Evolutionary conservation across 2,797 vertebrate genomes (phyloP).

Genomic region (Takifugu ocellatus): DNA sequence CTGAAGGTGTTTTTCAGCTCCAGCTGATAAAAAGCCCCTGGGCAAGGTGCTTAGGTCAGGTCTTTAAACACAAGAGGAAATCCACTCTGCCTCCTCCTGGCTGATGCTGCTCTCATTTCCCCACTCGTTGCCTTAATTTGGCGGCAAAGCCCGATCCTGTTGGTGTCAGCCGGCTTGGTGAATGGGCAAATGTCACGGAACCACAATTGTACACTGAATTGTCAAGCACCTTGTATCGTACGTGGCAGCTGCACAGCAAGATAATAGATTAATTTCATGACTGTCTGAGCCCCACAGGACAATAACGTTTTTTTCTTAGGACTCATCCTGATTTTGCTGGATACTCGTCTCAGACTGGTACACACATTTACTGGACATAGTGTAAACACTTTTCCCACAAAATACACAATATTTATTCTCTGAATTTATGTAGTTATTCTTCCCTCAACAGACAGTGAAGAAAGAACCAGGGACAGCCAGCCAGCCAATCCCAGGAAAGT

Average conservation of each 20-base stretch:
- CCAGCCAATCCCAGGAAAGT: constrained; percentile 16
- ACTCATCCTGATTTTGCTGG: constrained; percentile 41
- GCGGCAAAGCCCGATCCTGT: constrained; percentile 75
- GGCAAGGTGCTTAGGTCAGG: constrained; percentile 83
- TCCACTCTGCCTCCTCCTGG: constrained; percentile 75
- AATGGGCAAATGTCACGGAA: constrained; percentile 78
- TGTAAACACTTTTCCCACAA: constrained; percentile 33
- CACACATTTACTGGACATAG: constrained; percentile 42
- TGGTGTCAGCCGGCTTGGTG: constrained; percentile 80
- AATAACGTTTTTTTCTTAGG: constrained; percentile 71
- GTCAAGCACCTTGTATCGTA: constrained; percentile 74
- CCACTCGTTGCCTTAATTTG: constrained; percentile 79
- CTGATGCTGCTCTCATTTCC: constrained; percentile 69
- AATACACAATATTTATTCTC: constrained; percentile 7
- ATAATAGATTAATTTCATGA: constrained; percentile 84
- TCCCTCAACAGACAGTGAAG: constrained; percentile 20
- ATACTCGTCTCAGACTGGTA: constrained; percentile 54
- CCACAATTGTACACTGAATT: constrained; percentile 74
- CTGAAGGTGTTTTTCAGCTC: constrained; percentile 80
- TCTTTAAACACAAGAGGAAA: constrained; percentile 82
- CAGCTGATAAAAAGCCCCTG: constrained; percentile 79
- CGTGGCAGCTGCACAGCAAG: constrained; percentile 76
- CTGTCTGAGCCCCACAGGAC: constrained; percentile 75
- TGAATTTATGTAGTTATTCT: constrained; percentile 16
- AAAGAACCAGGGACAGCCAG: constrained; percentile 19